Conservation (phyloP, 2,113 vertebrate genomes). For the Pampusana beccarii region DNA sequence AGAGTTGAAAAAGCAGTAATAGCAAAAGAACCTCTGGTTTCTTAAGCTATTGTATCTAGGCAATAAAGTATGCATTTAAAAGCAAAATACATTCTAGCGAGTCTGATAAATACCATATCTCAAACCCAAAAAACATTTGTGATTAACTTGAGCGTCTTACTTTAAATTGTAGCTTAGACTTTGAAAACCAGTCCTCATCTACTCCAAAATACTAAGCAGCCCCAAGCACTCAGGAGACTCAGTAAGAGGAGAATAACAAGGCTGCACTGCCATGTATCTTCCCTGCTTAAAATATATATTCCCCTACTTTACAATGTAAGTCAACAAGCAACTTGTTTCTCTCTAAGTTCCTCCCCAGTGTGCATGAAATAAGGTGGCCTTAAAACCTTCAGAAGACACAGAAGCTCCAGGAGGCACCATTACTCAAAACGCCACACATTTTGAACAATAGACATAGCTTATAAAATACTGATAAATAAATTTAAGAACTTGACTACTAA, state of each 20-base stretch:
- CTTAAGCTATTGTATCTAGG: not conserved
- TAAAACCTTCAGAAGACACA: not conserved
- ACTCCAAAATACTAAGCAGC: not conserved
- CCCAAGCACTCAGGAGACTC: not conserved
- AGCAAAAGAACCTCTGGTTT: not conserved
- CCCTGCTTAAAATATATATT: not conserved
- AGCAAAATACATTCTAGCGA: not conserved
- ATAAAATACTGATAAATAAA: not conserved
- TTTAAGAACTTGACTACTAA: not conserved
- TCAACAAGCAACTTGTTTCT: not conserved
- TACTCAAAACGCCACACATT: not conserved
- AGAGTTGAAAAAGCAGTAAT: not conserved
- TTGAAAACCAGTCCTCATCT: not conserved
- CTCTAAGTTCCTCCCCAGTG: not conserved
- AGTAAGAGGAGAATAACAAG: not conserved
- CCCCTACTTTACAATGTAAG: not conserved
- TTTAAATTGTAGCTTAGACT: not conserved
- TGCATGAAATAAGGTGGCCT: not conserved
- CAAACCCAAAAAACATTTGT: not conserved
- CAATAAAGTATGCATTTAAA: not conserved
- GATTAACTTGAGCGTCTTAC: not conserved
- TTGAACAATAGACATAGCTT: not conserved
- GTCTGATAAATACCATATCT: not conserved
- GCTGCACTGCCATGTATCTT: not conserved
- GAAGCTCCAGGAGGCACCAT: not conserved